phyloP scores from a whole-genome alignment of 2,888 invertebrate species.

The Anoncus sp. region DNA sequence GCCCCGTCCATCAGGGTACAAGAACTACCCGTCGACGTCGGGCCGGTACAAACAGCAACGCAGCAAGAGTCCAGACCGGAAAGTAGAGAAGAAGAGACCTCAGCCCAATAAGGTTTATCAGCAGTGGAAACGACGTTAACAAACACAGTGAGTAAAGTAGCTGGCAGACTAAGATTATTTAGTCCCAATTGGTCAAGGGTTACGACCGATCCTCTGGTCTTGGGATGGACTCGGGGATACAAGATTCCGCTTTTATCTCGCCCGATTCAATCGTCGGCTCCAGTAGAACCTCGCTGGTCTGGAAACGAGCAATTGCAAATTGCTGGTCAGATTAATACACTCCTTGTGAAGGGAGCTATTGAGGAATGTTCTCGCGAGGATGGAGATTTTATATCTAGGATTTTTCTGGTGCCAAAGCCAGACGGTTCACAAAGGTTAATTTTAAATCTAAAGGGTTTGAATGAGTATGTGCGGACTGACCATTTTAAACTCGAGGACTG shows the following conservation, averaged over 20 bases:
- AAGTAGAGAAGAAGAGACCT: constrained; percentile 28
- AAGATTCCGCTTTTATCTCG: constrained; percentile 43
- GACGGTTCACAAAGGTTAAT: constrained; percentile 54
- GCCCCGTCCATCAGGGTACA: constrained; percentile 22
- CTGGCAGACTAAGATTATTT: constrained; percentile 50
- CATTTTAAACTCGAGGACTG: constrained; percentile 70
- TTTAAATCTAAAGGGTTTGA: constrained; percentile 66
- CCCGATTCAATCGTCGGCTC: constrained; percentile 18
- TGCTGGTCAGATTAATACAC: constrained; percentile 17
- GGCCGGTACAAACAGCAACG: constrained; percentile 25
- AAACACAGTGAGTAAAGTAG: constrained; percentile 38
- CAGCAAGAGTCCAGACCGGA: not conserved
- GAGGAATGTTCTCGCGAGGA: too few relatives aligned
- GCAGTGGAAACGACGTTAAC: constrained; percentile 5
- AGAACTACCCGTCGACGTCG: constrained; percentile 15
- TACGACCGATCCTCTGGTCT: constrained; percentile 38
- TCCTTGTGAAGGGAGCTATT: constrained; percentile 36
- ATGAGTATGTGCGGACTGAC: constrained; percentile 58
- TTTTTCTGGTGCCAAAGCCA: constrained; percentile 6
- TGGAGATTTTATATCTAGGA: constrained; percentile 8
- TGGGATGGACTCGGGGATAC: constrained; percentile 44
- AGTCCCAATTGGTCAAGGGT: constrained; percentile 32
- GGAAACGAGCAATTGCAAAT: not conserved
- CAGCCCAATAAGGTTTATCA: not conserved
- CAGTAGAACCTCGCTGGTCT: constrained; percentile 30